Percentiles rank a stretch among this genome's conserved stretches.
phyloP scores from a whole-genome alignment of 1,140 invertebrate genomes.

The Lerema accius region DNA sequence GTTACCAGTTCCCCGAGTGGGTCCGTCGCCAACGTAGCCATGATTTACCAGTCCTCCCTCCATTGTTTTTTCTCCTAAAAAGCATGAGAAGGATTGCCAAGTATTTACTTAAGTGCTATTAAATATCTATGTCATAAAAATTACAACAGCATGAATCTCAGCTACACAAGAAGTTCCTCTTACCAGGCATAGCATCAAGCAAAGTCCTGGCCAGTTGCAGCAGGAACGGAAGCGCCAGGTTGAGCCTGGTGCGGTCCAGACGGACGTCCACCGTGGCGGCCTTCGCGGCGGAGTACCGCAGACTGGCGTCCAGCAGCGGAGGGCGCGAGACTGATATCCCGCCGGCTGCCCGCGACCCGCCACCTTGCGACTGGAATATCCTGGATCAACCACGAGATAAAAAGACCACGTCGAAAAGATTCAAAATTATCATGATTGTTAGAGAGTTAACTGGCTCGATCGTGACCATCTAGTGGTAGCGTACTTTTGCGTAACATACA shows the following conservation, averaged over 20 bases:
- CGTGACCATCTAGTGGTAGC: no score
- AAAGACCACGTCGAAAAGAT: no score
- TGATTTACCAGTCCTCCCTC: slow-evolving; percentile 87
- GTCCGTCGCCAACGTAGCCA: slow-evolving; percentile 84
- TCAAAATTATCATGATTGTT: no score
- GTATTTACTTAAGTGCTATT: no score
- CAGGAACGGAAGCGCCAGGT: slow-evolving; percentile 88
- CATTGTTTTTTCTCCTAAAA: slow-evolving; percentile 69
- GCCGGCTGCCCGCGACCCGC: slow-evolving; percentile 82
- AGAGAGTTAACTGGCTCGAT: no score
- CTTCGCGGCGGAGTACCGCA: slow-evolving; percentile 81
- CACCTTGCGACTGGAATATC: slow-evolving; percentile 87
- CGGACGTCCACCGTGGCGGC: slow-evolving; percentile 87
- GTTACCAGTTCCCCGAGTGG: slow-evolving; percentile 60
- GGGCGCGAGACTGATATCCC: slow-evolving; percentile 76
- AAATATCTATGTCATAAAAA: no score
- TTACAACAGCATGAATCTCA: no score
- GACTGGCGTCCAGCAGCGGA: slow-evolving; percentile 56
- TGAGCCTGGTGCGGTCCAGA: slow-evolving; percentile 88
- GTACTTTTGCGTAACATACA: no score
- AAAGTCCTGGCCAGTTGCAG: slow-evolving; percentile 87
- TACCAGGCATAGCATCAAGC: slow-evolving; percentile 85
- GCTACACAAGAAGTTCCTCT: background rate
- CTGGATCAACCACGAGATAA: slow-evolving; percentile 68
- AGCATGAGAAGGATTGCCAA: no score